A percentile compares a stretch with the other conserved stretches of the same genome.
Evolutionary conservation across 2,797 vertebrate genomes (phyloP).

Genomic region (Ataeniobius toweri): DNA sequence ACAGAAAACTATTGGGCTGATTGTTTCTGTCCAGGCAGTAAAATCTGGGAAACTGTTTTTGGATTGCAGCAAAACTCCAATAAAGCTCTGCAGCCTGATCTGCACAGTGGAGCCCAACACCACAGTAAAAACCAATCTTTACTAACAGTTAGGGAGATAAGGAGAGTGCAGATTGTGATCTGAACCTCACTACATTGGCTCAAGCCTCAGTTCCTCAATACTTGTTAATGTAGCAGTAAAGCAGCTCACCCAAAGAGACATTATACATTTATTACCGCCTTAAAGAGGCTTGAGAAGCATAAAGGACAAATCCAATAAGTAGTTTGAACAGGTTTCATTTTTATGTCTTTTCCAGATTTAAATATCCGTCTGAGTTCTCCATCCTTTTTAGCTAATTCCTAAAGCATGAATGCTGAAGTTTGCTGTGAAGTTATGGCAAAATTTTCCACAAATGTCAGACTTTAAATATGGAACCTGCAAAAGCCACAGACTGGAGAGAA

Average conservation of each 20-base stretch:
- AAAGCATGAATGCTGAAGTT: neutral
- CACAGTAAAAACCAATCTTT: neutral
- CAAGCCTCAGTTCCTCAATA: neutral
- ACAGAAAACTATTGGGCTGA: neutral
- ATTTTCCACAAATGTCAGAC: neutral
- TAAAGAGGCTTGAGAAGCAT: neutral
- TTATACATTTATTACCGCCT: neutral
- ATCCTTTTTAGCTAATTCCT: neutral
- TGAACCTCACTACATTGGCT: neutral
- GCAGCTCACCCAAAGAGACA: neutral
- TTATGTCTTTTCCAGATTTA: neutral
- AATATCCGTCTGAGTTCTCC: too few relatives aligned
- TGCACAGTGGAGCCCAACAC: neutral
- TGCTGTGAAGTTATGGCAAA: neutral
- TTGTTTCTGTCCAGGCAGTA: slow-evolving; percentile 2
- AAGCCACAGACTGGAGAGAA: neutral
- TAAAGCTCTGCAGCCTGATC: slow-evolving; percentile 1
- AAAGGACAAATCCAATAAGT: slow-evolving; percentile 1
- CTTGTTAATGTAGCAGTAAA: neutral
- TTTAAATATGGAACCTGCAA: neutral
- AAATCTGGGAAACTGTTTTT: slow-evolving; percentile 11
- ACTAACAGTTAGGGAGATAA: neutral
- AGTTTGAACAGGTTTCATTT: neutral
- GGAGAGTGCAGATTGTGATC: neutral
- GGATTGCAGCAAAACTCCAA: neutral